Conservation (phyloP, 1,140 invertebrate species). For the Helicoverpa zea region DNA sequence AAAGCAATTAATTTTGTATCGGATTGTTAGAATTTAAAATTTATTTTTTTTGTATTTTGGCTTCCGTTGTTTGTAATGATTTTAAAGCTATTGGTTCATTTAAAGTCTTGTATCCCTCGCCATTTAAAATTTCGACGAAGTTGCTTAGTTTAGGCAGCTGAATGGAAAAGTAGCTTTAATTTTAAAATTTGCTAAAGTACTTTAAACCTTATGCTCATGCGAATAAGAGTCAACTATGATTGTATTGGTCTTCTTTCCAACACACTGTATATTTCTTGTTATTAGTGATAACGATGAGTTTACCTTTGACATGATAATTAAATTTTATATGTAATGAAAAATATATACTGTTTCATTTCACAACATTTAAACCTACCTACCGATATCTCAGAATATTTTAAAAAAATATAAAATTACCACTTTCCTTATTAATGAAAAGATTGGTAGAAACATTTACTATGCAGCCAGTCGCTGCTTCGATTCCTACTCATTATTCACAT, state of each 20-base stretch:
- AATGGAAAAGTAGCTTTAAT: slow-evolving; percentile 39
- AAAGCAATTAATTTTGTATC: slow-evolving; percentile 61
- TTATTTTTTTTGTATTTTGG: slow-evolving; percentile 62
- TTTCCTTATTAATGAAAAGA: too few relatives aligned
- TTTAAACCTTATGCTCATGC: slow-evolving; percentile 41
- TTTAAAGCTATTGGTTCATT: slow-evolving; percentile 54
- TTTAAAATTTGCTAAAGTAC: slow-evolving; percentile 45
- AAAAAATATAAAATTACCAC: too few relatives aligned
- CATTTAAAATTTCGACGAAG: not conserved
- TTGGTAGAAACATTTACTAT: too few relatives aligned
- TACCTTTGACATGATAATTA: slow-evolving; percentile 79
- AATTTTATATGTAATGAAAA: slow-evolving; percentile 80
- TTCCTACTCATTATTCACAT: too few relatives aligned
- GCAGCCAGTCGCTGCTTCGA: too few relatives aligned
- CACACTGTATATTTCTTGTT: slow-evolving; percentile 80
- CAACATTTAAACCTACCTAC: not conserved
- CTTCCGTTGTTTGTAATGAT: slow-evolving; percentile 65
- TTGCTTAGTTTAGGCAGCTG: slow-evolving; percentile 1
- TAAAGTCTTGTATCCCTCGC: not conserved
- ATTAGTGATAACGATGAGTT: slow-evolving; percentile 76
- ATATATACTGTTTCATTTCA: slow-evolving; percentile 57
- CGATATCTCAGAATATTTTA: not conserved
- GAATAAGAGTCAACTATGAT: slow-evolving; percentile 46
- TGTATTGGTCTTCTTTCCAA: slow-evolving; percentile 54
- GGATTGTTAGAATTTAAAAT: slow-evolving; percentile 59